These are phyloP conservation scores for Cepphus grylle DNA, from an alignment of 2,113 vertebrate genomes.

Conservation along the genomic window DNA sequence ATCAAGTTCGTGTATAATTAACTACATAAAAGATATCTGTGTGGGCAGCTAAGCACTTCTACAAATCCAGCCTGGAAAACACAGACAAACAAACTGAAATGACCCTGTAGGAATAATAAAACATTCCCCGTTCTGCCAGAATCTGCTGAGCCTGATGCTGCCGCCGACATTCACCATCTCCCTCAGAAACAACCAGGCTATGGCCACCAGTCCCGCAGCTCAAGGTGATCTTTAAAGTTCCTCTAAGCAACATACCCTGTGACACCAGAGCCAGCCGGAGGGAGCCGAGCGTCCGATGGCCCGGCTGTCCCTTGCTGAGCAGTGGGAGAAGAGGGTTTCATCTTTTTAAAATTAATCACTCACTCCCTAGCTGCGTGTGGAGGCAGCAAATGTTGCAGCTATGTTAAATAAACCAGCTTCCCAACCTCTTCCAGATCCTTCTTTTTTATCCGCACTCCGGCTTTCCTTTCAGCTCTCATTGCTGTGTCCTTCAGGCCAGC, in stretches of 20 bases:
- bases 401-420: neutral
- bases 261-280: neutral
- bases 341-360: neutral
- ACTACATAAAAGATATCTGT: neutral
- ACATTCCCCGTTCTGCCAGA: neutral
- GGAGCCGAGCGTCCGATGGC: neutral
- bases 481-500: neutral
- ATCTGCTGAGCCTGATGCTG: neutral
- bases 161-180: neutral
- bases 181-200: neutral
- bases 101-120: neutral
- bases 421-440: fast-evolving
- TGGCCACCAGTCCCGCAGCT: neutral
- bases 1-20: constrained; percentile 43
- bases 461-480: neutral
- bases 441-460: neutral
- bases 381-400: neutral
- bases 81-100: neutral
- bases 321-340: neutral
- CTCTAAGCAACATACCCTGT: neutral
- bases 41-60: neutral
- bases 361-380: neutral
- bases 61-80: constrained; percentile 27
- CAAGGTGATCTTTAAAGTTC: neutral
- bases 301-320: neutral